Evolutionary conservation across 1,140 invertebrate species (phyloP), one percentile per base, ranked within the genome.

Genomic region (Chelonus insularis): DNA sequence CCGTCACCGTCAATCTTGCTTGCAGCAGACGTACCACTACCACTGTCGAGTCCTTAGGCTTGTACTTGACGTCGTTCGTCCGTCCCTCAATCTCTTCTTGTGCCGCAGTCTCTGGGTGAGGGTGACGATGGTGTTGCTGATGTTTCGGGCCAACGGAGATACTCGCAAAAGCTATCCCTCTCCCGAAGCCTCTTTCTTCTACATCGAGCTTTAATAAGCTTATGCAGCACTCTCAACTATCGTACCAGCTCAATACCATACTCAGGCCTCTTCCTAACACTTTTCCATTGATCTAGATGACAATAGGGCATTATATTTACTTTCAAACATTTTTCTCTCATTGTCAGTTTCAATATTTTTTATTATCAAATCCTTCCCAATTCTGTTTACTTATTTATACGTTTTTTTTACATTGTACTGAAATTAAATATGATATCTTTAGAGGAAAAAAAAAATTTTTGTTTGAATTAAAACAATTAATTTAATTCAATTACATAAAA

Each of bases 171-270:
- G 39, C 52, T 60, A 43, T 52, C 34, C 58, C 20, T 34, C 21
- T 18, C 39, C 29, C 51, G 41, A 41, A 48, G 54, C 57, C 39
- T 51, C 37, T 50, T 51, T 18, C 65, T 60, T 55, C 64, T 60
- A 9, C 25, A n/a, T n/a, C 23, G 51, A 64, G 57, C 65, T 68
- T 65, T 79, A 78, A 80, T 78, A 80, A 79, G 78, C 76, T 79
- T 79, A 80, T 79, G 75, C 77, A 79, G 76, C 77, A 80, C 70
- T 75, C 74, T 79, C 71, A 68, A 72, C 69, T 54, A 43, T 39
- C 16, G 41, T 16, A 6, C 12, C 14, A 55, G 36, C 52, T 55
- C 16, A 16, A 39, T 37, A 37, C 21, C 52, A 20, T 18, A 9
- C 34, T 18, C 12, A 39, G 34, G 34, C 18, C 12, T 14, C 34